These are phyloP conservation scores for Autographa pulchrina DNA, from an alignment of 2,888 invertebrate species.

Conservation along the genomic window DNA sequence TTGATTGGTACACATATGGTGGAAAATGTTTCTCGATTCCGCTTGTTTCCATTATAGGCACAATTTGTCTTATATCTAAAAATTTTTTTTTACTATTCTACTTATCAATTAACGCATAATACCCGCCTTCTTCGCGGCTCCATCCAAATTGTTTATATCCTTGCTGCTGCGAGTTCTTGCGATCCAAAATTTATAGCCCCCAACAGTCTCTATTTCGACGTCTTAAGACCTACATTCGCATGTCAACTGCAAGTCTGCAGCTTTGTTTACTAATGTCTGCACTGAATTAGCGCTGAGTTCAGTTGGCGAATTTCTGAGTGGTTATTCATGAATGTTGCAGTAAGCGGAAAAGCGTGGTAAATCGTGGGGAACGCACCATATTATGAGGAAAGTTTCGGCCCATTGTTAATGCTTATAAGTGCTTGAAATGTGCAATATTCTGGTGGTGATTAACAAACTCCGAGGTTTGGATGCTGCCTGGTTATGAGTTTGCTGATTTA, in stretches of 20 bases:
- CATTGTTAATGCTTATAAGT: conserved; percentile 60
- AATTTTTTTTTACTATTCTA: background rate
- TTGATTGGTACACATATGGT: no score
- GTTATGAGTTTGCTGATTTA: conserved; percentile 39
- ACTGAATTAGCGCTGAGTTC: conserved; percentile 67
- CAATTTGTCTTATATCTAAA: no score
- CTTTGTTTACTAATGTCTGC: conserved; percentile 68
- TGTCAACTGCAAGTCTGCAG: conserved; percentile 49
- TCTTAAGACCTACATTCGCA: conserved; percentile 55
- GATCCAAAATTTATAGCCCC: conserved; percentile 53
- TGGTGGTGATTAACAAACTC: conserved; percentile 50
- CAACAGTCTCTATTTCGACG: conserved; percentile 54
- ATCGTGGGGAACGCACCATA: conserved; percentile 53
- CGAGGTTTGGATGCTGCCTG: conserved; percentile 29
- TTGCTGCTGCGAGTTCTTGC: conserved; percentile 59
- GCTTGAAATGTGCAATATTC: conserved; percentile 55
- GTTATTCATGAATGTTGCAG: conserved; percentile 66
- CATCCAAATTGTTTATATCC: conserved; percentile 63
- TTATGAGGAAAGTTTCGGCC: conserved; percentile 62
- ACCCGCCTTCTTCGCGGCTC: conserved; percentile 51
- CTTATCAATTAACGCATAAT: background rate
- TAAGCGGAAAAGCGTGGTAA: conserved; percentile 56
- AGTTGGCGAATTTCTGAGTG: conserved; percentile 59
- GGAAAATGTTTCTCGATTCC: no score
- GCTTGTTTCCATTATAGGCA: no score